These are phyloP conservation scores for Willisornis vidua DNA, from an alignment of 2,113 vertebrate species.

Conservation along the genomic window DNA sequence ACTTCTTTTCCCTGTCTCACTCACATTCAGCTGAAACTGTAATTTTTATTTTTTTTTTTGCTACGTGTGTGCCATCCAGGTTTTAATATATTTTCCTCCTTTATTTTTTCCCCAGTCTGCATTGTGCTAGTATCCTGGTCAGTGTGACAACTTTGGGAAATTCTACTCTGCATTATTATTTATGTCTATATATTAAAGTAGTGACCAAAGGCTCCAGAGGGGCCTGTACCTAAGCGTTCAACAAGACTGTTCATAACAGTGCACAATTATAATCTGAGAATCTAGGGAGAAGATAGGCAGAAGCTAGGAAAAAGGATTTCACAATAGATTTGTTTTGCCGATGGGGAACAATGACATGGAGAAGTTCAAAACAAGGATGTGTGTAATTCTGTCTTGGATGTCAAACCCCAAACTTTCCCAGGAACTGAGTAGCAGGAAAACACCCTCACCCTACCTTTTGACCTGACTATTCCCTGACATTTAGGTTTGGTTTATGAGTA, in stretches of 20 bases:
- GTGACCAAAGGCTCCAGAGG: not conserved
- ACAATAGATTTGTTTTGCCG: not conserved
- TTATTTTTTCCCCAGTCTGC: not conserved
- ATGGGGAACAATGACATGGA: not conserved
- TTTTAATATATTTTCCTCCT: not conserved
- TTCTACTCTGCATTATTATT: not conserved
- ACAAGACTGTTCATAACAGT: not conserved
- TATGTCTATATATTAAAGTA: not conserved
- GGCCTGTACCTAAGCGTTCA: not conserved
- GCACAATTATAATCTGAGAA: not conserved
- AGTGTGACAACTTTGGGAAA: not conserved
- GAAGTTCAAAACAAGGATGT: not conserved
- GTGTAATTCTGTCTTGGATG: not conserved
- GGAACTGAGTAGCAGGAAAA: not conserved
- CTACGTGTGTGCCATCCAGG: not conserved
- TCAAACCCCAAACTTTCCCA: not conserved
- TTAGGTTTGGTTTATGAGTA: not conserved
- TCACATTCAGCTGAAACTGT: not conserved
- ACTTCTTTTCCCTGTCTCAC: not conserved
- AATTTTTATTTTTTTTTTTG: not conserved
- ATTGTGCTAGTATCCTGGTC: not conserved
- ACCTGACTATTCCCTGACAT: not conserved
- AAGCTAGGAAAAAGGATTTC: not conserved
- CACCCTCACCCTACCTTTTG: not conserved
- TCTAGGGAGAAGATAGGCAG: not conserved